These are phyloP conservation scores for Phyllostomus discolor DNA, from an alignment of 2,113 vertebrate species.

Conservation along the genomic window DNA sequence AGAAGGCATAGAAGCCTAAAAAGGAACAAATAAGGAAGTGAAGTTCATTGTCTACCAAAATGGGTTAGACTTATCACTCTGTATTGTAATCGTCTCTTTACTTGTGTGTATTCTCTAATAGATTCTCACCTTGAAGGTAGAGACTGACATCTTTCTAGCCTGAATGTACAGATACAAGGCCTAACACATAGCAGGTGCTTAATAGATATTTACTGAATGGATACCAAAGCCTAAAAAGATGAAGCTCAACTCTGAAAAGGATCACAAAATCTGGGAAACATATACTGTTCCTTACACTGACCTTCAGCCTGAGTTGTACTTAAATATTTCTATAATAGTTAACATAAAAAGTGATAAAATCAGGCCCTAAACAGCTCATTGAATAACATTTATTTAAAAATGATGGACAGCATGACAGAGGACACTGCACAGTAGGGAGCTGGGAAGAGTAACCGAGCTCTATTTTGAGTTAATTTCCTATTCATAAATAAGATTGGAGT, in stretches of 20 bases:
- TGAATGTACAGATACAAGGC: no score
- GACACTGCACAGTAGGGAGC: background rate
- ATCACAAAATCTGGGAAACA: background rate
- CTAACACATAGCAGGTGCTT: background rate
- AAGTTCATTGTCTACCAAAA: background rate
- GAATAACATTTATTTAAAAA: conserved; percentile 14
- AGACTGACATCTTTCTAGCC: background rate
- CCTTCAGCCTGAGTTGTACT: background rate
- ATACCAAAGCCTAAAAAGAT: background rate
- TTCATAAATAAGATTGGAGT: conserved; percentile 55
- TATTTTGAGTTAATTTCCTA: conserved; percentile 56
- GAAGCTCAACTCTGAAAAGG: background rate
- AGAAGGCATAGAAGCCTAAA: background rate
- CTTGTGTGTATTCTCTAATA: background rate
- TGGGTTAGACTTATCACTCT: background rate
- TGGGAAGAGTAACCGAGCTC: background rate
- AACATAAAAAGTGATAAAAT: background rate
- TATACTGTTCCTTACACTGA: background rate
- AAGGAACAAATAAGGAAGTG: background rate
- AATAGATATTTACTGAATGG: background rate
- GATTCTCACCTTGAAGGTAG: background rate
- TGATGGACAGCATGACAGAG: background rate
- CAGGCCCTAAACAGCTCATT: background rate
- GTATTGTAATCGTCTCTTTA: background rate
- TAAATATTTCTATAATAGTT: background rate